Evolutionary conservation across 2,113 vertebrate species (phyloP).

Genomic region (Tragelaphus strepsiceros): DNA sequence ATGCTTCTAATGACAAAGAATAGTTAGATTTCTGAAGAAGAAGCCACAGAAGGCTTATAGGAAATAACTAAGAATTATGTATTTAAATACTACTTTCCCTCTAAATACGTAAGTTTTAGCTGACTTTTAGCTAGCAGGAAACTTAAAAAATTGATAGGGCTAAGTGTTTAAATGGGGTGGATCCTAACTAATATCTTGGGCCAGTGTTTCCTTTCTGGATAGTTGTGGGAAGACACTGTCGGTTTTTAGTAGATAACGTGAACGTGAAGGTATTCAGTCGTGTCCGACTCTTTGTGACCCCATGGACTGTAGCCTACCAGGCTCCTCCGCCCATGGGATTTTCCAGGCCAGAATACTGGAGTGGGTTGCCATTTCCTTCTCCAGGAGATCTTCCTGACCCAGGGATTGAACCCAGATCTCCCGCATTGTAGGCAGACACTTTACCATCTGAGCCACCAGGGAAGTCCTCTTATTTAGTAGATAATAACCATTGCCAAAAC

Average conservation of each 20-base stretch:
- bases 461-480: neutral
- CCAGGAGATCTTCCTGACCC: neutral
- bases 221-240: neutral
- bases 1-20: conserved; percentile 39
- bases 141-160: conserved; percentile 32
- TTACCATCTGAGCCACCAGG: neutral
- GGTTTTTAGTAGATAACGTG: neutral
- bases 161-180: conserved; percentile 33
- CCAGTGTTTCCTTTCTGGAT: neutral
- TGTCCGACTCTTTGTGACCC: neutral
- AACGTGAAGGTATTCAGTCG: neutral
- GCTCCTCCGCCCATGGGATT: neutral
- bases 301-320: neutral
- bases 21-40: conserved; percentile 26
- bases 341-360: neutral
- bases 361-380: neutral
- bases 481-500: neutral
- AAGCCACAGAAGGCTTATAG: neutral
- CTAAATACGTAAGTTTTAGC: neutral
- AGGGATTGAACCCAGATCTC: neutral
- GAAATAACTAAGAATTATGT: conserved; percentile 2
- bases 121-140: conserved; percentile 21
- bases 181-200: conserved; percentile 54
- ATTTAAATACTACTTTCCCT: neutral
- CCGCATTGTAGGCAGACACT: neutral